phyloP scores from a whole-genome alignment of 2,797 vertebrate species.

The Potorous gilbertii region DNA sequence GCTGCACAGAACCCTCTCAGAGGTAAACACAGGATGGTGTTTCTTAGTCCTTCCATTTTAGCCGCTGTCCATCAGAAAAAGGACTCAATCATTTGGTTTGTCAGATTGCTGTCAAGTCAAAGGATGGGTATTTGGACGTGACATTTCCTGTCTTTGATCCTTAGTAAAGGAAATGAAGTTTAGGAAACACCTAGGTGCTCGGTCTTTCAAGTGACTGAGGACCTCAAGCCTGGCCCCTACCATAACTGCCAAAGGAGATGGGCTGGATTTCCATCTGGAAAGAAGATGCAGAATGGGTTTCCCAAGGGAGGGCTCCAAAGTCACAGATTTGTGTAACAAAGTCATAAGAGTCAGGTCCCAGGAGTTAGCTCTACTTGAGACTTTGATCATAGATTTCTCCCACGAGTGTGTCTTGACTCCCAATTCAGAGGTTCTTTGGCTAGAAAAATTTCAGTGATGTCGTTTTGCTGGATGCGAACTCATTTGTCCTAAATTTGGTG shows the following conservation, averaged over 20 bases:
- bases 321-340: neutral
- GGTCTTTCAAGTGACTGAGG: neutral
- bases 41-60: neutral
- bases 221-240: neutral
- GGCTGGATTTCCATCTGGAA: neutral
- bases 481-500: neutral
- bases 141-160: neutral
- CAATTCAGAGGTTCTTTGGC: neutral
- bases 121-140: neutral
- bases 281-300: neutral
- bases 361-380: neutral
- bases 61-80: neutral
- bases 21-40: slow-evolving; percentile 85
- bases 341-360: neutral
- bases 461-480: neutral
- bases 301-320: neutral
- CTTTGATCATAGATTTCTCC: neutral
- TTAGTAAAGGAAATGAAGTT: neutral
- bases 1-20: slow-evolving; percentile 89
- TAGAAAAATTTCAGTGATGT: neutral
- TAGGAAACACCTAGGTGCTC: slow-evolving; percentile 9
- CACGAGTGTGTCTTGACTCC: neutral
- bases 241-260: neutral
- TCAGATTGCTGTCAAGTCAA: slow-evolving; percentile 1
- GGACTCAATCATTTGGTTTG: neutral